These are phyloP conservation scores for Horisme vitalbata DNA, from an alignment of 2,888 invertebrate genomes.

Conservation along the genomic window DNA sequence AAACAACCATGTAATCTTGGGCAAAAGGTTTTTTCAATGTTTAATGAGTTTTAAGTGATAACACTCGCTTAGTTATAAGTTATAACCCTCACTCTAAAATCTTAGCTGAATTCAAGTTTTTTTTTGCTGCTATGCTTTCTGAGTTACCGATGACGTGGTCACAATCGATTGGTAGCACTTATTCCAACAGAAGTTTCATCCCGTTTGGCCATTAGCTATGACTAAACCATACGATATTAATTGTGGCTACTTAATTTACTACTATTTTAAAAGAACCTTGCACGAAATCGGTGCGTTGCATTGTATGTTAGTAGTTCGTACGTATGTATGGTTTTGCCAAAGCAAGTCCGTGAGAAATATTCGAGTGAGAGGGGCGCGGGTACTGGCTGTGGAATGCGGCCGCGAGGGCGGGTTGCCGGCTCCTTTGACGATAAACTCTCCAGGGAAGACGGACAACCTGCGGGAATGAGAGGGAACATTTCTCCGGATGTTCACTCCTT, in stretches of 20 bases:
- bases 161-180: too few species aligned
- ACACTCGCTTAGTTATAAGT: too few species aligned
- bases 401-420: slow-evolving; percentile 77
- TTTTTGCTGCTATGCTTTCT: too few species aligned
- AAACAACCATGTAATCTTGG: too few species aligned
- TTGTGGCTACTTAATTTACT: slow-evolving; percentile 13
- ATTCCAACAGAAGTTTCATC: too few species aligned
- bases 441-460: slow-evolving; percentile 68
- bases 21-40: too few species aligned
- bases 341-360: slow-evolving; percentile 82
- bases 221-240: slow-evolving; percentile 16
- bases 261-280: slow-evolving; percentile 10
- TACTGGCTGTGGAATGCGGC: slow-evolving; percentile 70
- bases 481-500: slow-evolving; percentile 58
- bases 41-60: too few species aligned
- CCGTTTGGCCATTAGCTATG: slow-evolving; percentile 16
- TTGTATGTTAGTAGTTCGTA: slow-evolving; percentile 41
- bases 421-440: slow-evolving; percentile 74
- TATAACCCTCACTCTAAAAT: too few species aligned
- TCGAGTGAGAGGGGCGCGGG: slow-evolving; percentile 69
- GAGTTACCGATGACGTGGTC: too few species aligned
- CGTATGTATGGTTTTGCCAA: slow-evolving; percentile 69
- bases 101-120: too few species aligned
- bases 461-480: slow-evolving; percentile 67
- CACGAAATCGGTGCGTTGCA: slow-evolving; percentile 37